phyloP scores from a whole-genome alignment of 2,888 invertebrate species.

The Drosophila paracracens region DNA sequence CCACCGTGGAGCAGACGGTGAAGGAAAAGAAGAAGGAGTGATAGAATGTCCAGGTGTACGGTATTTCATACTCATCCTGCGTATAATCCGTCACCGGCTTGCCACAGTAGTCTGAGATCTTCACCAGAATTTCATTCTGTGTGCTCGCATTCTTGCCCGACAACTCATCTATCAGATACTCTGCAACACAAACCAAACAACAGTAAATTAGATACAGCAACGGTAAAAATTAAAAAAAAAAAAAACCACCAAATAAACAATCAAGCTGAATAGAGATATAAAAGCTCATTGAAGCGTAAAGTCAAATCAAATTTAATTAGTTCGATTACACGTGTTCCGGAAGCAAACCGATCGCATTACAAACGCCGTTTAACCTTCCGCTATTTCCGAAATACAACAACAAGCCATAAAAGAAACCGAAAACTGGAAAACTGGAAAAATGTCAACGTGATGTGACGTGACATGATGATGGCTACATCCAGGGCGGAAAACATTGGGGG shows the following conservation, averaged over 20 bases:
- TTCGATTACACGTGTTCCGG: conserved; percentile 71
- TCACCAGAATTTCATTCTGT: conserved; percentile 84
- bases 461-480: not conserved
- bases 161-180: conserved; percentile 80
- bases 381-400: conserved; percentile 33
- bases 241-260: not conserved
- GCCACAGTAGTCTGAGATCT: conserved; percentile 90
- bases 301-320: conserved; percentile 67
- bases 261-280: not conserved
- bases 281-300: conserved; percentile 51
- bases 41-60: conserved; percentile 93
- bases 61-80: conserved; percentile 87
- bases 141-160: conserved; percentile 74
- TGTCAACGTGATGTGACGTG: conserved; percentile 22
- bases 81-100: conserved; percentile 90
- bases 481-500: conserved; percentile 2
- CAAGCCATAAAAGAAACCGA: conserved; percentile 7
- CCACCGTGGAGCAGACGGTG: conserved; percentile 96
- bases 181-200: conserved; percentile 61
- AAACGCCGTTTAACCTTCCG: conserved; percentile 68
- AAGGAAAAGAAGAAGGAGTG: conserved; percentile 96
- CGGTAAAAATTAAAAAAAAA: not conserved
- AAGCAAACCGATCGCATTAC: conserved; percentile 58
- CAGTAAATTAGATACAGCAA: conserved; percentile 5
- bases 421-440: conserved; percentile 15